Conservation (phyloP, 2,888 invertebrate species). For the Mythimna lalbum region DNA sequence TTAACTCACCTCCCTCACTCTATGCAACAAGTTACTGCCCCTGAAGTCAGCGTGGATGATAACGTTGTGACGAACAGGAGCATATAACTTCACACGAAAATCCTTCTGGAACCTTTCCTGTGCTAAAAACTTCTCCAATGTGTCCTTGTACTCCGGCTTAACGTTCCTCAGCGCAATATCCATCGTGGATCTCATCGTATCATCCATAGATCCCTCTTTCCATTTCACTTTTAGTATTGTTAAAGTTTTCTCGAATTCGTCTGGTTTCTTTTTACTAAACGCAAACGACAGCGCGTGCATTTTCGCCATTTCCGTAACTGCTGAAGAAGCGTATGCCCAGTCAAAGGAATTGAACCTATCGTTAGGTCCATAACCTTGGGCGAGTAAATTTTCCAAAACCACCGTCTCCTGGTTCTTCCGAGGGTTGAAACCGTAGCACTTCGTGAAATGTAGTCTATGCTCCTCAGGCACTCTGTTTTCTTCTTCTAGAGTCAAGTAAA, state of each 20-base stretch:
- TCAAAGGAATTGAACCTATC: slow-evolving; percentile 63
- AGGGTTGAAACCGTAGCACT: slow-evolving; percentile 50
- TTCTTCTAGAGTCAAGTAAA: slow-evolving; percentile 44
- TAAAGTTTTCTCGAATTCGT: slow-evolving; percentile 11
- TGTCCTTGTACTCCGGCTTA: slow-evolving; percentile 65
- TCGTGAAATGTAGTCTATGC: slow-evolving; percentile 45
- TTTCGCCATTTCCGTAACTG: slow-evolving; percentile 69
- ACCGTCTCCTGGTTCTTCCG: slow-evolving; percentile 48
- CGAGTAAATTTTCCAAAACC: slow-evolving; percentile 53
- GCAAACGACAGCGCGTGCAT: slow-evolving; percentile 77
- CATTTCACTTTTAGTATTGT: not conserved
- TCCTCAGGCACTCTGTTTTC: slow-evolving; percentile 40
- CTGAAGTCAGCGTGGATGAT: slow-evolving; percentile 69
- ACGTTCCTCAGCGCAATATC: slow-evolving; percentile 49
- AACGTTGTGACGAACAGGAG: slow-evolving; percentile 58
- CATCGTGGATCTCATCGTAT: slow-evolving; percentile 11
- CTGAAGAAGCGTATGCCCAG: slow-evolving; percentile 53
- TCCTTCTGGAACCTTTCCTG: slow-evolving; percentile 14
- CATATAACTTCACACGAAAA: slow-evolving; percentile 47
- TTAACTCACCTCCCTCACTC: slow-evolving; percentile 56
- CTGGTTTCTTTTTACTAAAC: slow-evolving; percentile 62
- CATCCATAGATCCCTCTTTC: slow-evolving; percentile 7
- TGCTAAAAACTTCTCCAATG: slow-evolving; percentile 60
- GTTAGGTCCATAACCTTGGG: slow-evolving; percentile 58
- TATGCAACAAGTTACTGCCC: slow-evolving; percentile 70